phyloP scores from a whole-genome alignment of 2,888 invertebrate genomes.

The Microctonus hyperodae region DNA sequence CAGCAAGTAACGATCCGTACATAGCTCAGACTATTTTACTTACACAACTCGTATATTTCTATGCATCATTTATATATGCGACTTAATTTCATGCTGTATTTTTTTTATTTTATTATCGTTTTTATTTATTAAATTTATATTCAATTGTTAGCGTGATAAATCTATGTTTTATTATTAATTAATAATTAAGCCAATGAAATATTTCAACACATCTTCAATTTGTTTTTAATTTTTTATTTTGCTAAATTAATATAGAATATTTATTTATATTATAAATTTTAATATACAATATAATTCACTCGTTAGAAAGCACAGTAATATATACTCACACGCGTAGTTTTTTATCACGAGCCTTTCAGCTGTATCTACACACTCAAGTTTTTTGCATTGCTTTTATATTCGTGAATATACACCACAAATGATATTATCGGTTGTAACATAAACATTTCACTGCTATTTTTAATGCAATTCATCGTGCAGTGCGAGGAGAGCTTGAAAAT shows the following conservation, averaged over 20 bases:
- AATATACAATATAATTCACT: not conserved
- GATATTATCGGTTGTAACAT: not conserved
- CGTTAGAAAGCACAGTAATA: not conserved
- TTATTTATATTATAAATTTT: not conserved
- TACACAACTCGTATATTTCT: not conserved
- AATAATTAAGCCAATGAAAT: not conserved
- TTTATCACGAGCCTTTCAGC: not conserved
- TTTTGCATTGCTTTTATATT: not conserved
- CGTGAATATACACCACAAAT: not conserved
- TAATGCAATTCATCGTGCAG: constrained; percentile 10
- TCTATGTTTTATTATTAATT: not conserved
- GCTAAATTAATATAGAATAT: too few species aligned
- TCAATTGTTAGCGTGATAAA: not conserved
- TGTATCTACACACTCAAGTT: not conserved
- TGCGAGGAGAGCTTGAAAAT: not conserved
- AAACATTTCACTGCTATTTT: constrained; percentile 16
- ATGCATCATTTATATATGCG: not conserved
- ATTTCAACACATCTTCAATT: not conserved
- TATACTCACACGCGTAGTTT: not conserved
- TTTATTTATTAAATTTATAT: not conserved
- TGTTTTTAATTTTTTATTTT: not conserved
- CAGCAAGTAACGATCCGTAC: not conserved
- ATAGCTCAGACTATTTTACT: not conserved
- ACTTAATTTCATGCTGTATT: not conserved
- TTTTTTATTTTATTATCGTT: not conserved